phyloP scores from a whole-genome alignment of 2,797 vertebrate species.

The Philypnodon macrostomus region DNA sequence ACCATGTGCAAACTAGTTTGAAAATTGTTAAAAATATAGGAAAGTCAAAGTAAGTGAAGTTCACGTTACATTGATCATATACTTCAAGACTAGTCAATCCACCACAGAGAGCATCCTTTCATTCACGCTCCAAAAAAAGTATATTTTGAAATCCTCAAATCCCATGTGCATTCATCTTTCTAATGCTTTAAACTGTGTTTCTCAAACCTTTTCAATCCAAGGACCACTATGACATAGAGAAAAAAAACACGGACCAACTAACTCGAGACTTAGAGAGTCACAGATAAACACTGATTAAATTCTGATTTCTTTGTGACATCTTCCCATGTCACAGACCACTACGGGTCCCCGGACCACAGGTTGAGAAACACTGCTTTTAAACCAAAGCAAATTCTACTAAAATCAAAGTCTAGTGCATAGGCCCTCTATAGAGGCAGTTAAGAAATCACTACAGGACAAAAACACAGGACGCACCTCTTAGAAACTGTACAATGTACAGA shows the following conservation, averaged over 20 bases:
- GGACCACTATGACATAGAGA: too few relatives aligned
- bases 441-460: conserved; percentile 28
- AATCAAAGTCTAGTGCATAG: conserved; percentile 50
- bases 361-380: too few relatives aligned
- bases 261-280: too few relatives aligned
- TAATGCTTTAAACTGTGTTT: conserved; percentile 23
- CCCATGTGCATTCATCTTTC: conserved; percentile 27
- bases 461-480: conserved; percentile 12
- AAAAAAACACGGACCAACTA: too few relatives aligned
- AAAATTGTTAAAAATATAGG: conserved; percentile 31
- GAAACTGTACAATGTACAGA: conserved; percentile 42
- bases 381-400: conserved; percentile 18
- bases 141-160: conserved; percentile 16
- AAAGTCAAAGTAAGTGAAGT: conserved; percentile 37
- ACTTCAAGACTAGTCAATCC: conserved; percentile 19
- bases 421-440: conserved; percentile 22
- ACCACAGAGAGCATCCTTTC: conserved; percentile 1
- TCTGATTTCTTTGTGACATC: too few relatives aligned
- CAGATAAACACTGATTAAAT: too few relatives aligned
- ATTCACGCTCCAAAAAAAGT: conserved; percentile 24
- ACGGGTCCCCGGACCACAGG: too few relatives aligned
- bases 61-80: conserved; percentile 31
- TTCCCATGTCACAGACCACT: too few relatives aligned
- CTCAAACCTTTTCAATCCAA: too few relatives aligned
- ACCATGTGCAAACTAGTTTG: conserved; percentile 62